phyloP scores from a whole-genome alignment of 2,797 vertebrate genomes.

The Taeniopygia guttata region DNA sequence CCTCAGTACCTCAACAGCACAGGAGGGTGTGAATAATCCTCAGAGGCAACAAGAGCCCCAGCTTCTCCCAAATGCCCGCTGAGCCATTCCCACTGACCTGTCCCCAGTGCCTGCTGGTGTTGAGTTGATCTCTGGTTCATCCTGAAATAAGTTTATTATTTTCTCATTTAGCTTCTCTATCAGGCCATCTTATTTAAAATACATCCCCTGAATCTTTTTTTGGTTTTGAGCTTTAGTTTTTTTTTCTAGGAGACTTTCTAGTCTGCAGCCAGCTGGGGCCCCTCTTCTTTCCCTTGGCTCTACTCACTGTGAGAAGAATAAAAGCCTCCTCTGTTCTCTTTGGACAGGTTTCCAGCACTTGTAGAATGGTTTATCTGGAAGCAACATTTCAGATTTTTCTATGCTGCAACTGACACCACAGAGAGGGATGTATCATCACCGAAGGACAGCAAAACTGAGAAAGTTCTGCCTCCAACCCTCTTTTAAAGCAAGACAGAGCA shows the following conservation, averaged over 20 bases:
- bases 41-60: not conserved
- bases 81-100: not conserved
- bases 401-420: not conserved
- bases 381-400: not conserved
- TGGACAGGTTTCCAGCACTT: conserved; percentile 11
- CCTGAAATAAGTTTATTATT: not conserved
- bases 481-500: not conserved
- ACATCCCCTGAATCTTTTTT: not conserved
- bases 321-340: conserved; percentile 30
- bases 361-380: conserved; percentile 20
- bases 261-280: conserved; percentile 4
- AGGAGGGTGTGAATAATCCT: not conserved
- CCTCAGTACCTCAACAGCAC: not conserved
- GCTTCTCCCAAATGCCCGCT: not conserved
- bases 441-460: not conserved
- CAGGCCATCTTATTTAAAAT: not conserved
- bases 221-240: not conserved
- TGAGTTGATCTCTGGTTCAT: not conserved
- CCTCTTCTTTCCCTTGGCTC: conserved; percentile 6
- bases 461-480: not conserved
- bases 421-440: not conserved
- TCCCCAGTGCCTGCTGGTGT: not conserved
- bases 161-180: not conserved
- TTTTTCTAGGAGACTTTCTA: not conserved
- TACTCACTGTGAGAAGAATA: not conserved